Percentiles rank a stretch among this genome's conserved stretches.
phyloP scores from a whole-genome alignment of 2,113 vertebrate genomes.

The Enhydra lutris region DNA sequence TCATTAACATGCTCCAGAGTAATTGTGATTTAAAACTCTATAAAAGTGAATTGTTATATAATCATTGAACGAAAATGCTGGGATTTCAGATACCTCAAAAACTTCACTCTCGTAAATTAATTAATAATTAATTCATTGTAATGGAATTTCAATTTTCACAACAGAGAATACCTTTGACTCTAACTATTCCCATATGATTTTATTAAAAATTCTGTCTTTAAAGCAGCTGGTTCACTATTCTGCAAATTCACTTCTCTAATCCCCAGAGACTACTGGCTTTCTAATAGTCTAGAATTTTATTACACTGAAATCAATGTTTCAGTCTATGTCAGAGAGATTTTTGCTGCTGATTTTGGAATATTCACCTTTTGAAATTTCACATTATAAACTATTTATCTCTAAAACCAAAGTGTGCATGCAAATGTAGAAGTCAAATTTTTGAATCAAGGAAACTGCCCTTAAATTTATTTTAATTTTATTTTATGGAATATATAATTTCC shows the following conservation, averaged over 20 bases:
- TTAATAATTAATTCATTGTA: not conserved
- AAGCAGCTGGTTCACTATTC: not conserved
- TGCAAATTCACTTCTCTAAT: not conserved
- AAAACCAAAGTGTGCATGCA: not conserved
- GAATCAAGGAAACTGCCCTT: not conserved
- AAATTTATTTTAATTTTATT: not conserved
- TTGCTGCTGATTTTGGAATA: not conserved
- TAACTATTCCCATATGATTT: not conserved
- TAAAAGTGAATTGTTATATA: not conserved
- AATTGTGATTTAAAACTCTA: not conserved
- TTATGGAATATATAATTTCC: not conserved
- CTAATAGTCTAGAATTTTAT: not conserved
- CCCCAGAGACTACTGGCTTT: not conserved
- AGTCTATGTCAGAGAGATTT: not conserved
- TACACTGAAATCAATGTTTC: not conserved
- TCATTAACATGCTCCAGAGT: not conserved
- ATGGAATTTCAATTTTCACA: not conserved
- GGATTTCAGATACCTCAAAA: not conserved
- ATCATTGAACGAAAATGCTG: not conserved
- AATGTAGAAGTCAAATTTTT: not conserved
- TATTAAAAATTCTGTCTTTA: not conserved
- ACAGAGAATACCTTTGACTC: not conserved
- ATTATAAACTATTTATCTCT: not conserved
- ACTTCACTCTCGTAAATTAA: not conserved
- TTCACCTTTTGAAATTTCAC: not conserved